Conservation (phyloP, 2,113 vertebrate genomes). For the Ranitomeya imitator region DNA sequence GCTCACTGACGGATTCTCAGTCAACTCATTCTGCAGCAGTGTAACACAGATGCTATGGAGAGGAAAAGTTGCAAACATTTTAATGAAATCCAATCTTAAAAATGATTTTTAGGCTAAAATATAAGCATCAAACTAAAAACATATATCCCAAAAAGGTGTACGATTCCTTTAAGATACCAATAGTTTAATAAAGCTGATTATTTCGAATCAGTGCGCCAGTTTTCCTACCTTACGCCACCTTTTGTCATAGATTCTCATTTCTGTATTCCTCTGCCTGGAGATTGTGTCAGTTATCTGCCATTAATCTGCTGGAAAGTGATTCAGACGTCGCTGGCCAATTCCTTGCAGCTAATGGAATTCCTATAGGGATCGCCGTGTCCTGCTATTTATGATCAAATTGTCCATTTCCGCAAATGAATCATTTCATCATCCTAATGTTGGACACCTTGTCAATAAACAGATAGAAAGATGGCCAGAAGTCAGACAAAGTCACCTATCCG, state of each 20-base stretch:
- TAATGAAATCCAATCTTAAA: too few species aligned
- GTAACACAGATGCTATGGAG: too few species aligned
- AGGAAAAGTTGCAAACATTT: too few species aligned
- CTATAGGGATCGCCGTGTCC: slow-evolving; percentile 25
- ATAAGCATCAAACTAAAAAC: too few species aligned
- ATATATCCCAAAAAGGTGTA: too few species aligned
- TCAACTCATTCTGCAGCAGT: too few species aligned
- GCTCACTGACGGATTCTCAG: too few species aligned
- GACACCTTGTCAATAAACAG: slow-evolving; percentile 43
- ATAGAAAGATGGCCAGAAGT: slow-evolving; percentile 38
- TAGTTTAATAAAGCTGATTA: not conserved
- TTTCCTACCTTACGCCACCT: not conserved
- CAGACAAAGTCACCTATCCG: slow-evolving; percentile 36
- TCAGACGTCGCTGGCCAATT: not conserved
- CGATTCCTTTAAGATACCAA: too few species aligned
- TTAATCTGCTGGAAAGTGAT: slow-evolving; percentile 27
- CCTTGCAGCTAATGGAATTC: slow-evolving; percentile 22
- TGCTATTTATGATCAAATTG: slow-evolving; percentile 41
- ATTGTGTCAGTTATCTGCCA: not conserved
- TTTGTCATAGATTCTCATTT: not conserved
- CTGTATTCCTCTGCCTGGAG: not conserved
- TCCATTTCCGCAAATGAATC: slow-evolving; percentile 31
- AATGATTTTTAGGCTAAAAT: too few species aligned
- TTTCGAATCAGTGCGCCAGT: not conserved
- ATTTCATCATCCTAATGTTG: slow-evolving; percentile 42